A percentile compares a stretch with the other conserved stretches of the same genome.
Evolutionary conservation across 1,140 invertebrate species (phyloP).

Genomic region (Eumeta japonica): DNA sequence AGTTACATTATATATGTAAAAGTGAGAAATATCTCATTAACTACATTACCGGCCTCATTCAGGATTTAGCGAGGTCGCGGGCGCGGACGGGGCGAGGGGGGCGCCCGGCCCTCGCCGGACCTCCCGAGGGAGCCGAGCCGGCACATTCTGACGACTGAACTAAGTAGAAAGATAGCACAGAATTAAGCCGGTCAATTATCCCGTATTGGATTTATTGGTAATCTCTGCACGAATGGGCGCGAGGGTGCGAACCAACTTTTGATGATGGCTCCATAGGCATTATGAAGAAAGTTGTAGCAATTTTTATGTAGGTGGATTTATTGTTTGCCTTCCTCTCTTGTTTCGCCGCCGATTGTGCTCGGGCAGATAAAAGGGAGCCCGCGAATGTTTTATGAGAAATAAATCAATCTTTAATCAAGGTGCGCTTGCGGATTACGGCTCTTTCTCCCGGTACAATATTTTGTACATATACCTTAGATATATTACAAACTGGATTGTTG

Average conservation of each 20-base stretch:
- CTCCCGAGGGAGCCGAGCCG: constrained; percentile 50
- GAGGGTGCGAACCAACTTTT: constrained; percentile 56
- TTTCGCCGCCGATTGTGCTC: constrained; percentile 40
- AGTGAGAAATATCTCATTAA: constrained; percentile 39
- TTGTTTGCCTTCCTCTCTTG: constrained; percentile 42
- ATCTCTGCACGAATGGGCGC: constrained; percentile 55
- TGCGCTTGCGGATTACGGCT: too few species aligned
- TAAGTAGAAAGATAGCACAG: constrained; percentile 58
- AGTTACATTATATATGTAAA: too few species aligned
- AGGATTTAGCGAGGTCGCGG: too few species aligned
- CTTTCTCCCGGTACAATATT: too few species aligned
- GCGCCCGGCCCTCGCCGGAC: too few species aligned
- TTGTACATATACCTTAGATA: too few species aligned
- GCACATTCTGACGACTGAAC: constrained; percentile 56
- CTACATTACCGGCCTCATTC: constrained; percentile 35
- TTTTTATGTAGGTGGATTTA: constrained; percentile 55
- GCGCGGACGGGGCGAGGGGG: too few species aligned
- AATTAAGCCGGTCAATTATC: constrained; percentile 58
- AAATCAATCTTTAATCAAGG: constrained; percentile 35
- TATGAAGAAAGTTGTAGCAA: constrained; percentile 56
- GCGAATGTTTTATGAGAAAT: constrained; percentile 35
- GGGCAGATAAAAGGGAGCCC: constrained; percentile 39
- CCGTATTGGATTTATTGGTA: constrained; percentile 59
- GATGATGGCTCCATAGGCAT: constrained; percentile 52
- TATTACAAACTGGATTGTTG: too few species aligned